Conservation (phyloP, 2,888 invertebrate genomes). For the Mesoligia furuncula region DNA sequence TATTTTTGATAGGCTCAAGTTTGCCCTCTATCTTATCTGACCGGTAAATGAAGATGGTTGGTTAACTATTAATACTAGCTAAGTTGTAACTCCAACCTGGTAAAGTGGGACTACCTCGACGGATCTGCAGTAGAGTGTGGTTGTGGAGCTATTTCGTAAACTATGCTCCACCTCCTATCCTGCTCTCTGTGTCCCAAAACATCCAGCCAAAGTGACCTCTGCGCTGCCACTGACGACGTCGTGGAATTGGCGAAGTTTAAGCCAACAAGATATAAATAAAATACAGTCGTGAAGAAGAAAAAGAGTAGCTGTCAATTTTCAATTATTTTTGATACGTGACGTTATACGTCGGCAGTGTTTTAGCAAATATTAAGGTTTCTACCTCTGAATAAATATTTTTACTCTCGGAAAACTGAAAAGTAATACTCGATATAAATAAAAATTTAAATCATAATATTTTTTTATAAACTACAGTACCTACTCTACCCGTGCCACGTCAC, state of each 20-base stretch:
- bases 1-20: no score
- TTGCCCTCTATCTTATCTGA: neutral
- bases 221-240: neutral
- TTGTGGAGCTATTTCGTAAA: neutral
- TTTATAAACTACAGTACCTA: neutral
- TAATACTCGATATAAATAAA: neutral
- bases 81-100: neutral
- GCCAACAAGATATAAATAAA: no score
- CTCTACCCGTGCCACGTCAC: neutral
- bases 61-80: neutral
- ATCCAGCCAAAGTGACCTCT: neutral
- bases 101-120: neutral
- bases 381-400: slow-evolving; percentile 3
- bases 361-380: neutral
- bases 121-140: neutral
- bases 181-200: neutral
- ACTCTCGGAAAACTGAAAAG: neutral
- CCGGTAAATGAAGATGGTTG: neutral
- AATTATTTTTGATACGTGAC: neutral
- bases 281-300: neutral
- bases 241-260: neutral
- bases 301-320: neutral
- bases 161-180: neutral
- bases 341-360: neutral
- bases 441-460: neutral